These are phyloP conservation scores for Ciona savignyi DNA, from an alignment of 23 tunicate genomes.

Conservation along the genomic window DNA sequence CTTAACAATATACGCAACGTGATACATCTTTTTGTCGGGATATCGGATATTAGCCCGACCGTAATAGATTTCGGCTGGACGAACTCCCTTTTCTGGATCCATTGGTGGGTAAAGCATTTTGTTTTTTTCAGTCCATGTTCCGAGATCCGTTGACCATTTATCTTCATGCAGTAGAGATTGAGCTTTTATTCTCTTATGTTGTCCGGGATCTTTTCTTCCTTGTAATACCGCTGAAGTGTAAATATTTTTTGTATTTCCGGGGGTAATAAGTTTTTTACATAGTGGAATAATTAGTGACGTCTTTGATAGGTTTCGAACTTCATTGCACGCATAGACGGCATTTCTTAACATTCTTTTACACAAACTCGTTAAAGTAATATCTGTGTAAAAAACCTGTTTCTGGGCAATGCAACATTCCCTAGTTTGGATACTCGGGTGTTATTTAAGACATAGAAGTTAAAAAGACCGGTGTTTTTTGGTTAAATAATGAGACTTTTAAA, in stretches of 20 bases:
- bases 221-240: conserved; percentile 3
- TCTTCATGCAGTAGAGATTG: conserved; percentile 36
- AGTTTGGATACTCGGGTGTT: no score
- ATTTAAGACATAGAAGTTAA: no score
- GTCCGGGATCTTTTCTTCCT: conserved; percentile 30
- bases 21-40: conserved; percentile 60
- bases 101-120: conserved; percentile 82
- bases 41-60: conserved; percentile 65
- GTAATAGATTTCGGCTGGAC: conserved; percentile 90
- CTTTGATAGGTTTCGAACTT: neutral
- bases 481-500: no score
- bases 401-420: no score
- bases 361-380: no score
- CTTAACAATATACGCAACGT: conserved; percentile 24
- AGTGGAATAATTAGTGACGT: no score
- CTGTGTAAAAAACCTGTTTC: no score
- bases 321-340: neutral
- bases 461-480: no score
- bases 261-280: neutral
- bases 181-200: conserved; percentile 14
- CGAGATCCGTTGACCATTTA: conserved; percentile 60
- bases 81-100: conserved; percentile 29
- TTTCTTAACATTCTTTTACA: neutral
- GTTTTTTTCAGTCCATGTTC: conserved; percentile 79
- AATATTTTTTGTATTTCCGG: neutral